Conservation (phyloP, 1,140 invertebrate species). For the Grapholita molesta region DNA sequence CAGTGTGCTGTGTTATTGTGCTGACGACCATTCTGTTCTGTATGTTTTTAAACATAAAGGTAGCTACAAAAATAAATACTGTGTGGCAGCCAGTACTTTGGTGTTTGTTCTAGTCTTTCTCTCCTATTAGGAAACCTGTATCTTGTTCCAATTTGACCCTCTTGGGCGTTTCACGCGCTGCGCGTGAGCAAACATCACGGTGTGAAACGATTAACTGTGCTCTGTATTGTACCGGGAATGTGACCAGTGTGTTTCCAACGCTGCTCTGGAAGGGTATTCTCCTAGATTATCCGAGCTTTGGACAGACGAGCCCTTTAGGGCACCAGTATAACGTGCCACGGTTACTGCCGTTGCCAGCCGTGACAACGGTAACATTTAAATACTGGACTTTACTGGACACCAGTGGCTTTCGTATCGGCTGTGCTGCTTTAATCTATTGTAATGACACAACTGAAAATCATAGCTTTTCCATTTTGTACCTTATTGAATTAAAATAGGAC, state of each 20-base stretch:
- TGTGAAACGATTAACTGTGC: slow-evolving; percentile 35
- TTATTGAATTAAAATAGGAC: background rate
- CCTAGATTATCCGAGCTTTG: background rate
- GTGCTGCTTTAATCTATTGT: background rate
- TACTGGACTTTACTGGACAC: background rate
- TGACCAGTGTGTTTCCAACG: background rate
- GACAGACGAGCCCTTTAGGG: background rate
- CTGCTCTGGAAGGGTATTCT: background rate
- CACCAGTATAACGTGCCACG: background rate
- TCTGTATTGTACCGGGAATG: slow-evolving; percentile 22
- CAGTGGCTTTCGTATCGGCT: too few relatives aligned
- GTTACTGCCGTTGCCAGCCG: too few relatives aligned
- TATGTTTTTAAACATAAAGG: too few relatives aligned
- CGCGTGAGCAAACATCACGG: slow-evolving; percentile 33
- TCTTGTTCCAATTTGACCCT: background rate
- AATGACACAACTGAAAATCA: background rate
- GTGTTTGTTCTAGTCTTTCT: background rate
- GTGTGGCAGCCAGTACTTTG: too few relatives aligned
- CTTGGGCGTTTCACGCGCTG: background rate
- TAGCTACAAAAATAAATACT: too few relatives aligned
- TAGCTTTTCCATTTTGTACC: background rate
- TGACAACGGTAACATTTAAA: background rate
- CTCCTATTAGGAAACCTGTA: background rate
- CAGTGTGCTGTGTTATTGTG: too few relatives aligned
- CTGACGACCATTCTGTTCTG: too few relatives aligned